phyloP scores from a whole-genome alignment of 2,888 invertebrate species.

The Atrina japonica region DNA sequence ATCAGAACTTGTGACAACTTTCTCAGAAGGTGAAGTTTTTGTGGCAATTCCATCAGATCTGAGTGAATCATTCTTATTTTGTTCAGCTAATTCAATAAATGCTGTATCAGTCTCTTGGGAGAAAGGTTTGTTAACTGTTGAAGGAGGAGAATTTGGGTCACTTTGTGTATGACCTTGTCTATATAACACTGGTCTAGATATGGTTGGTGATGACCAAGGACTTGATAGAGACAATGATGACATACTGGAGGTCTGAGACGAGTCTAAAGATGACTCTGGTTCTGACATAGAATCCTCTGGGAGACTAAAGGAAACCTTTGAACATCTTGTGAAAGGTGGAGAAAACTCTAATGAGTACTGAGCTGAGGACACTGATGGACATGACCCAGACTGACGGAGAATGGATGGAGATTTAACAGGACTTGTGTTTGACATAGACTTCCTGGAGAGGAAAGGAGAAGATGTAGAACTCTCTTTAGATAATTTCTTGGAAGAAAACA shows the following conservation, averaged over 20 bases:
- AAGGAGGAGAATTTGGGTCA: not conserved
- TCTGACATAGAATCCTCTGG: conserved; percentile 17
- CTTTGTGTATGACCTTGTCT: conserved; percentile 8
- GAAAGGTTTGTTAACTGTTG: too few species aligned
- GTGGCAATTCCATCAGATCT: too few species aligned
- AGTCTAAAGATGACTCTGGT: conserved; percentile 17
- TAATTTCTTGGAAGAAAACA: too few species aligned
- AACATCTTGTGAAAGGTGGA: conserved; percentile 17
- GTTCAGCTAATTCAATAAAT: too few species aligned
- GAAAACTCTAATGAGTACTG: conserved; percentile 11
- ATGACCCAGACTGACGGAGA: not conserved
- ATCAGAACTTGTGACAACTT: not conserved
- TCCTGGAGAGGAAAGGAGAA: not conserved
- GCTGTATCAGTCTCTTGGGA: too few species aligned
- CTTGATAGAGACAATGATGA: conserved; percentile 1
- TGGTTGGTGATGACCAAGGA: conserved; percentile 16
- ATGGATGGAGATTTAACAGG: conserved; percentile 1
- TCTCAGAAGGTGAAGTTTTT: too few species aligned
- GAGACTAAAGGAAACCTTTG: conserved; percentile 17
- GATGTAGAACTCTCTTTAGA: too few species aligned
- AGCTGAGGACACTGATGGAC: conserved; percentile 9
- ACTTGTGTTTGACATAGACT: not conserved
- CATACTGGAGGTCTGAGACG: conserved; percentile 14
- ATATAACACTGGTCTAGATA: conserved; percentile 1
- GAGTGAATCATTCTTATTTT: too few species aligned